Base-by-base conservation (phyloP, 2,113 vertebrate species). In the Dasypus novemcinctus region DNA sequence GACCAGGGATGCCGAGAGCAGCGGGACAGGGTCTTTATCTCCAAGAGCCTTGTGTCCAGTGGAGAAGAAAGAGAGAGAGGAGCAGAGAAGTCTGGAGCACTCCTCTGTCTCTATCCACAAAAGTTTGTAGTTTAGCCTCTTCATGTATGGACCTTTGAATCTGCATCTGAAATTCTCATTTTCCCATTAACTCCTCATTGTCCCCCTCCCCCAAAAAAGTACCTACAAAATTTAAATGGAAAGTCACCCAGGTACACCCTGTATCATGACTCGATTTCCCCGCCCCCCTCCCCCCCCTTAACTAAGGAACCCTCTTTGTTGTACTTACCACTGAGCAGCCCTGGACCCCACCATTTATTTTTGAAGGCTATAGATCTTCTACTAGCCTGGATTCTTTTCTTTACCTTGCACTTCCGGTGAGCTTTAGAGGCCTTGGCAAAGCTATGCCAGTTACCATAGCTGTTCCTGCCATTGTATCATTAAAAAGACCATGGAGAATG, bases 161-260 rank as follows among this genome's bases (percentile, higher is more conserved):
- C 41, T 20, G 43, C 52, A 72, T 46, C 82, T 92, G 79, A 64
- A 84, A 90, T 25, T 36, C 71, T 90, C 59, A 46, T 25, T 57
- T 38, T 75, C 27, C 36, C 79, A 38, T 14, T 13, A 66, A 7
- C 4, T 12, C 54, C 23, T 85, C 41, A 33, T 21, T 46, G 68
- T 46, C 43, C 43, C 43, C 43, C 9, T 9, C 9, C 43, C 31
- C 23, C 31, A 43, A 54, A 84, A 59, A 4, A 36, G 31, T 15
- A 5, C 12, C 29, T 84, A n/a, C 21, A 72, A 66, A 68, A 76
- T 33, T 18, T 25, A 52, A 54, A 57, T 27, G 54, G 52, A 21
- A 87, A 90, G 21, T 7, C 27, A 72, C 33, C 18, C 63, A 78
- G 59, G 72, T 27, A 78, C 43, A 33, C 17, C 20, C 21, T 41